Conservation (phyloP, 2,797 vertebrate species). For the Melanotaenia trifasciata region DNA sequence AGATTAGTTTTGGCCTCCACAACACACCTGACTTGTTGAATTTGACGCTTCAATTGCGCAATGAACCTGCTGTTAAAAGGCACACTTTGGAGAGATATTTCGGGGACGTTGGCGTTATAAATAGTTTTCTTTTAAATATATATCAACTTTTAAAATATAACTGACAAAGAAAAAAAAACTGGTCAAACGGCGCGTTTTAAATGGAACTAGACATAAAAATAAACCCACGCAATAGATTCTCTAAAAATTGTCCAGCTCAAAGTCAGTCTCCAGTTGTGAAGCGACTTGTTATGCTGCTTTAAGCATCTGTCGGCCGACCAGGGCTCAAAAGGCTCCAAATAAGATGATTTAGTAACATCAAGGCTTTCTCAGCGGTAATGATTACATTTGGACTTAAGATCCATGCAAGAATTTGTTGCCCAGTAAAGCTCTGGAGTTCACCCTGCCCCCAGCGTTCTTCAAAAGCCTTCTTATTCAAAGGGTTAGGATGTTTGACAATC, state of each 20-base stretch:
- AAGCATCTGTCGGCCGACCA: slow-evolving; percentile 74
- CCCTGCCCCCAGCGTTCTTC: slow-evolving; percentile 70
- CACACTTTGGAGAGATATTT: slow-evolving; percentile 55
- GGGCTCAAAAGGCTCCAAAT: slow-evolving; percentile 78
- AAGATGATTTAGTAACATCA: slow-evolving; percentile 86
- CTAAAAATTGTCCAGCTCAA: slow-evolving; percentile 16
- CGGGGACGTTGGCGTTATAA: too few species aligned
- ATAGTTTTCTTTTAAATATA: slow-evolving; percentile 12
- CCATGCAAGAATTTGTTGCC: slow-evolving; percentile 86
- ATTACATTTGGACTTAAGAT: slow-evolving; percentile 83
- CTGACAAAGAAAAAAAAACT: not conserved
- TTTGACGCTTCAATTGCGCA: slow-evolving; percentile 74
- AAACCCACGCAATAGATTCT: slow-evolving; percentile 4
- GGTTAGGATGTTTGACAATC: slow-evolving; percentile 85
- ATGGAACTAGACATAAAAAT: not conserved
- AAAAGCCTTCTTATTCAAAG: slow-evolving; percentile 84
- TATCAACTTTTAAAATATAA: not conserved
- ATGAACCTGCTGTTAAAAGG: slow-evolving; percentile 58
- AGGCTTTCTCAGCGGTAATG: slow-evolving; percentile 83
- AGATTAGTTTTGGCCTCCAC: slow-evolving; percentile 30
- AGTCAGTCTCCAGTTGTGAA: slow-evolving; percentile 52
- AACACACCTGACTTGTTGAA: slow-evolving; percentile 59
- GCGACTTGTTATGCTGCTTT: slow-evolving; percentile 78
- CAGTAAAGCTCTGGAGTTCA: slow-evolving; percentile 74
- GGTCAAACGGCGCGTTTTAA: not conserved